Percentiles rank a stretch among this genome's conserved stretches.
These are phyloP conservation scores for Hypercompe scribonia DNA, from an alignment of 2,888 invertebrate genomes.

Conservation along the genomic window DNA sequence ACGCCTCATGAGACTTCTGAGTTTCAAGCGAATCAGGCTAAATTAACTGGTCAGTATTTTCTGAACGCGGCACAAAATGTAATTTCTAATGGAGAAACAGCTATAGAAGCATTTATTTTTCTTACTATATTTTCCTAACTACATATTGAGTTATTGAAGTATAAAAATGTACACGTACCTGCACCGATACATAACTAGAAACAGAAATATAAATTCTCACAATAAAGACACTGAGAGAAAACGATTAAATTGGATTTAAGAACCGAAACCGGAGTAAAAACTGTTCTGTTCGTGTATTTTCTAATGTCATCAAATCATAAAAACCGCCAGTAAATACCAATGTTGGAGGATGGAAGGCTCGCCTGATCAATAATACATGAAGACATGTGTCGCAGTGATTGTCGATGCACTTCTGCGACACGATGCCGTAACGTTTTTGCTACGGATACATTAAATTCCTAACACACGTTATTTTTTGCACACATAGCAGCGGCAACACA, in stretches of 20 bases:
- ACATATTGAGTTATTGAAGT: neutral
- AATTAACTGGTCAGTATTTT: neutral
- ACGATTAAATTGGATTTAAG: neutral
- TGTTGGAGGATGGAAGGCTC: neutral
- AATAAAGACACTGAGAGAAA: neutral
- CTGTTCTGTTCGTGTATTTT: neutral
- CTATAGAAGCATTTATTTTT: neutral
- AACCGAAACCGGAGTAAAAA: slow-evolving; percentile 8
- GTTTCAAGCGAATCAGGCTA: too few species aligned
- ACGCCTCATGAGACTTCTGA: too few species aligned
- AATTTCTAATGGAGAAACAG: neutral
- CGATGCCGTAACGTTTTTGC: slow-evolving; percentile 15
- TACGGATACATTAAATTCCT: slow-evolving; percentile 13
- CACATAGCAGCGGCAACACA: neutral
- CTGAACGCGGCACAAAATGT: neutral
- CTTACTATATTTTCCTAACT: too few species aligned
- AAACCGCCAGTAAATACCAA: slow-evolving; percentile 5
- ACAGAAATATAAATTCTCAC: neutral
- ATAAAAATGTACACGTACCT: neutral
- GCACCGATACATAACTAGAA: neutral
- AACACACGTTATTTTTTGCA: slow-evolving; percentile 19
- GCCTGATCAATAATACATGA: slow-evolving; percentile 60
- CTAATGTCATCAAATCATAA: slow-evolving; percentile 6
- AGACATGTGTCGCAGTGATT: slow-evolving; percentile 68
- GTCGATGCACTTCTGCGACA: slow-evolving; percentile 15